Base-by-base conservation (phyloP, 1,140 invertebrate species). In the Araneus ventricosus region DNA sequence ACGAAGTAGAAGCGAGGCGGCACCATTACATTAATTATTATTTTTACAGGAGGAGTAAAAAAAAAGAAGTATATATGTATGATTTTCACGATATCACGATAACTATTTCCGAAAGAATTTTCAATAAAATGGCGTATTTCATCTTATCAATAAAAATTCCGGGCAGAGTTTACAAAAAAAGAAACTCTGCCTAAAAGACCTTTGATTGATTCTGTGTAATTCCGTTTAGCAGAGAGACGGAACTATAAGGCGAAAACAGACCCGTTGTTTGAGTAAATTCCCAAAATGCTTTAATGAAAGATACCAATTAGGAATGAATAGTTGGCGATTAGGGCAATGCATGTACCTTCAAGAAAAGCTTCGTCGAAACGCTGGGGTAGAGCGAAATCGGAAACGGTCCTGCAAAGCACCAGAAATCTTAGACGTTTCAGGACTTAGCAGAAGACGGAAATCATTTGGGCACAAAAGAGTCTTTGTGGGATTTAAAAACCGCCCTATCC, bases 271-370 rank as follows among this genome's bases (percentile, higher is more conserved):
- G 30, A 34, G 30, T 10, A 30, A 27, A 75, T 75, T 75, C 70
- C 22, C 70, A 75, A 75, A 75, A 75, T 75, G 30, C 17, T 30
- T 75, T 30, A 75, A 34, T 75, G 70, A 75, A 75, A 75, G 70
- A 75, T 75, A 30, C 70, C 70, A 75, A 75, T 75, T 75, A 75
- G 70, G 70, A 75, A 75, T 75, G 70, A 75, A 75, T 34, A 75
- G 70, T 75, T 37, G 70, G 20, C 70, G 30, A 75, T 75, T 75
- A 75, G n/a, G n/a, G 70, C 20, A 75, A 75, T 75, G 30, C 70
- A 75, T 75, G 70, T 34, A 75, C 45, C 37, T 75, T 75, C 20
- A 14, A 75, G 14, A 34, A n/a, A 20, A 10, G 30, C 30, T 75
- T 75, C 67, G 67, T 17, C 67, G 67, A 75, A 75, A 75, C 14